phyloP scores from a whole-genome alignment of 2,888 invertebrate species.

The Macropis europaea region DNA sequence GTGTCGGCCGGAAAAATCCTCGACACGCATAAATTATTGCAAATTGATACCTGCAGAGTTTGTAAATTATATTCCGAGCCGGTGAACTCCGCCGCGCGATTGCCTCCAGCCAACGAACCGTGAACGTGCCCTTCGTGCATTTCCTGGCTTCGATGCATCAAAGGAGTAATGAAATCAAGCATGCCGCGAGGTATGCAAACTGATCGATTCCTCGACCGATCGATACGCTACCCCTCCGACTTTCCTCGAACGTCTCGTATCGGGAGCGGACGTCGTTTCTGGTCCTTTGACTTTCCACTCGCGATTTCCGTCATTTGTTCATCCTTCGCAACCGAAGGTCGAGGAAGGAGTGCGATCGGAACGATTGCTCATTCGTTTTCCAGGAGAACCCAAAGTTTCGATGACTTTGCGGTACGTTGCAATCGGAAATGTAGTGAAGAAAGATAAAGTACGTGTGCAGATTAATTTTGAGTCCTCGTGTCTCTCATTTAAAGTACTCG shows the following conservation, averaged over 20 bases:
- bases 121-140: constrained; percentile 59
- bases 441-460: too few relatives aligned
- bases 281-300: too few relatives aligned
- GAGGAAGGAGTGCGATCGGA: too few relatives aligned
- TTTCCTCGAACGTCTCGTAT: background rate
- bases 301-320: too few relatives aligned
- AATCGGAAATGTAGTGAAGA: too few relatives aligned
- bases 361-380: too few relatives aligned
- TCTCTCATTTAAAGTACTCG: too few relatives aligned
- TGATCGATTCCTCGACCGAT: constrained; percentile 23
- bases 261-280: background rate
- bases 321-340: too few relatives aligned
- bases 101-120: constrained; percentile 55
- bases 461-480: too few relatives aligned
- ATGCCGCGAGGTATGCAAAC: background rate
- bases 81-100: constrained; percentile 39
- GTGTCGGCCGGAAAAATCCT: constrained; percentile 8
- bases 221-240: background rate
- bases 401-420: too few relatives aligned
- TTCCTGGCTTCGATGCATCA: constrained; percentile 60
- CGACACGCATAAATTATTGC: constrained; percentile 45
- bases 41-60: constrained; percentile 43
- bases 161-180: constrained; percentile 62
- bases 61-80: constrained; percentile 57
- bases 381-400: too few relatives aligned